Evolutionary conservation across 2,888 invertebrate genomes (phyloP).

Genomic region (Cordilura impudica): DNA sequence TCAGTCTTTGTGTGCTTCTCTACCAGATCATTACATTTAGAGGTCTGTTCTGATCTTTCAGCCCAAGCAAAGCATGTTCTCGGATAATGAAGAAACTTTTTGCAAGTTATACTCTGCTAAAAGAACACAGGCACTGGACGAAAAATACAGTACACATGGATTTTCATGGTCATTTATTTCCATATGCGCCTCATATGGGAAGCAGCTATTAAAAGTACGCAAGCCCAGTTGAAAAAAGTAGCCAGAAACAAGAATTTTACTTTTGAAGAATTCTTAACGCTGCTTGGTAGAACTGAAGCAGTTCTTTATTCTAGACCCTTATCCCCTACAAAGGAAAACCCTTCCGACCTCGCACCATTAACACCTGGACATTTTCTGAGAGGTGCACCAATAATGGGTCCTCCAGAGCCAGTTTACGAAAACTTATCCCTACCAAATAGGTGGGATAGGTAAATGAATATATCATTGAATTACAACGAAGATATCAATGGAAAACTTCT

Average conservation of each 20-base stretch:
- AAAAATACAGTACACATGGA: neutral
- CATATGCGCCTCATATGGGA: constrained; percentile 40
- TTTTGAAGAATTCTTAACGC: constrained; percentile 33
- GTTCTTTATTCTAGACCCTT: constrained; percentile 14
- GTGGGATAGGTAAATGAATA: constrained; percentile 27
- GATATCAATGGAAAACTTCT: constrained; percentile 3
- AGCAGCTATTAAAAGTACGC: constrained; percentile 22
- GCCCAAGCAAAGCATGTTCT: constrained; percentile 18
- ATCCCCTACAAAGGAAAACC: constrained; percentile 21
- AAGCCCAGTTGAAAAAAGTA: constrained; percentile 17
- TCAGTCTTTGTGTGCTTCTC: constrained; percentile 35
- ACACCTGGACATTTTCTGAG: constrained; percentile 47
- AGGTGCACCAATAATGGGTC: constrained; percentile 15
- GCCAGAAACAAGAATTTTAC: neutral
- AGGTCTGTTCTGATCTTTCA: constrained; percentile 29
- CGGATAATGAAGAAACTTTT: constrained; percentile 44
- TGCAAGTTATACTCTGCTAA: neutral
- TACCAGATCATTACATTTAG: constrained; percentile 39
- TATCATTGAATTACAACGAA: neutral
- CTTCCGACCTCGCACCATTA: constrained; percentile 9
- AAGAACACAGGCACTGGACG: neutral
- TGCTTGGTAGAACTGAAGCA: constrained; percentile 21
- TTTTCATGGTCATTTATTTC: constrained; percentile 28
- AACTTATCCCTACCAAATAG: neutral
- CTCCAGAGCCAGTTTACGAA: neutral